Base-by-base conservation (phyloP, 2,113 vertebrate genomes). In the Megaptera novaeangliae region DNA sequence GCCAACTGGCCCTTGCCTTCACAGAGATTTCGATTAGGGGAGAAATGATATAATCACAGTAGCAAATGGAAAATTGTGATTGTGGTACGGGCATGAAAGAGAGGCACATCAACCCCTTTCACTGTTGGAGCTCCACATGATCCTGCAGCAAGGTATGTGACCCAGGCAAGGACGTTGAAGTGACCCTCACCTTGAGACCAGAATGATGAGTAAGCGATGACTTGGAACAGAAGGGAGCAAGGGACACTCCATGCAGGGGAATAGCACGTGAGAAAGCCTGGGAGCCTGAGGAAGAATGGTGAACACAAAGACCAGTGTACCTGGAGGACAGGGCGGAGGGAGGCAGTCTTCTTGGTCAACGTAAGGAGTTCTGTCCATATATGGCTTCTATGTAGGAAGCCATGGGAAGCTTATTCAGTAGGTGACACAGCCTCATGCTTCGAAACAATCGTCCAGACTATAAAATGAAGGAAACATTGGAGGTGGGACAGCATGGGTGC, bases 251-350 rank as follows among this genome's bases (percentile, higher is more conserved):
- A 18, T 7, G 2, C 9, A 31, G 4, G 71, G 31, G 39, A 83
- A 21, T 1, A 57, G 34, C 0, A 8, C 12, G 1, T 13, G 3
- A 8, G 9, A 27, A 57, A 27, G 4, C 23, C 46, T 1, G 18
- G 71, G 12, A 61, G 41, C 13, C 21, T 29, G 5, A 57, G 18
- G 55, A 75, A 71, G 25, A 69, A 27, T 4, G 23, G 5, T 44
- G 39, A 80, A 23, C 74, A 12, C 39, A 49, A 12, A 82, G 34
- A 34, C 5, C 15, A 64, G 5, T 0, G 18, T 17, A 14, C 4
- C 34, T 17, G 1, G 36, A 21, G 13, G 44, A 12, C n/a, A 46
- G 36, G 55, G 6, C 4, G 0, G 10, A 18, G 46, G 44, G n/a
- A 52, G 14, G 55, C 1, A 2, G 18, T 2, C 17, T 6, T 23